Evolutionary conservation across 2,888 invertebrate genomes (phyloP).

Genomic region (Pomacea canaliculata): DNA sequence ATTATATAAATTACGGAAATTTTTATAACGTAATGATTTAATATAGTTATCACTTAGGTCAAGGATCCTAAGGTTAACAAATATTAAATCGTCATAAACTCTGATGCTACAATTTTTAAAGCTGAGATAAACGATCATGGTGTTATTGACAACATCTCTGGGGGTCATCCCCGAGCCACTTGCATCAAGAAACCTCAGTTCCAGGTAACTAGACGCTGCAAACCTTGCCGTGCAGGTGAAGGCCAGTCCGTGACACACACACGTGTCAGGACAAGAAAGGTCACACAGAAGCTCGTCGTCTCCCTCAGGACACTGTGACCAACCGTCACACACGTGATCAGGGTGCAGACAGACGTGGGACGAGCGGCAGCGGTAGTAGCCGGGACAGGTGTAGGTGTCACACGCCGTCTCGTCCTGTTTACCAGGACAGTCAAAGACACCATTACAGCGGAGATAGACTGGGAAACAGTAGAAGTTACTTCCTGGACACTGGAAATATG

Average conservation of each 20-base stretch:
- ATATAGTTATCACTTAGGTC: background rate
- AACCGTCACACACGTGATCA: background rate
- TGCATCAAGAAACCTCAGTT: background rate
- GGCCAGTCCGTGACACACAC: background rate
- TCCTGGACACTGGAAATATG: background rate
- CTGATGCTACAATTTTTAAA: background rate
- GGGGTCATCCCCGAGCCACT: background rate
- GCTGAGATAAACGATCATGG: background rate
- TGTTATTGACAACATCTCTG: background rate
- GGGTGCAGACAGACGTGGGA: background rate
- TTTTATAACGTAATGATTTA: background rate
- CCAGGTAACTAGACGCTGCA: background rate
- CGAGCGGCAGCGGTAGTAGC: background rate
- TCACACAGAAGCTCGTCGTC: conserved; percentile 2
- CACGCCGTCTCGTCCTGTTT: background rate
- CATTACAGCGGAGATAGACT: background rate
- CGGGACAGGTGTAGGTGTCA: conserved; percentile 1
- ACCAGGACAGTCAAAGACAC: background rate
- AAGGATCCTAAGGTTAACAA: background rate
- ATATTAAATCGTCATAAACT: background rate
- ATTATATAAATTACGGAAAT: background rate
- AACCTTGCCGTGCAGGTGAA: background rate
- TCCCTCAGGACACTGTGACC: background rate
- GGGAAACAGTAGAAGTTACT: background rate
- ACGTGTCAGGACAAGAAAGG: background rate